Evolutionary conservation across 2,113 vertebrate genomes (phyloP), one percentile per base, ranked within the genome.

Genomic region (Amphiprion percula): DNA sequence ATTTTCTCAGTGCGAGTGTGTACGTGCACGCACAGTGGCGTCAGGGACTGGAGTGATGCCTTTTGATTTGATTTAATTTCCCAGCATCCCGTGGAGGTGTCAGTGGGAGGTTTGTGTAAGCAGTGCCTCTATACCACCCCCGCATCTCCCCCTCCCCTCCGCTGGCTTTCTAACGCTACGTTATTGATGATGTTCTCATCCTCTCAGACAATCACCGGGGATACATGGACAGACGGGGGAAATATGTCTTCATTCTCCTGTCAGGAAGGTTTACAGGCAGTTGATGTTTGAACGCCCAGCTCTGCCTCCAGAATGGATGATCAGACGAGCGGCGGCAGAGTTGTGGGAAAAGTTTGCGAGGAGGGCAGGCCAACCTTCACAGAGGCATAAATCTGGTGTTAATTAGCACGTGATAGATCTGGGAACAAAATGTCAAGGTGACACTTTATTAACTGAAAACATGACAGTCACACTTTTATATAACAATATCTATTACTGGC

Each of bases 171-270:
- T 39, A 74, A 72, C 55, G 21, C 74, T 76, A 21, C 17, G 68
- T 89, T 90, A 87, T 91, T 89, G 84, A 92, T 92, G 90, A 88
- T 82, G 58, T 76, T 68, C 79, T 86, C 81, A 81, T 86, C 88
- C 81, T 82, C 80, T 71, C 74, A 80, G 86, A 88, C 84, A 79
- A 87, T 88, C 83, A 70, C 74, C 59, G 10, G 83, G 81, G 87
- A 87, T 62, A 77, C 69, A 56, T 33, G 67, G 75, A 87, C 77
- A 83, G 84, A 88, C 67, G 67, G 70, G 74, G 88, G 85, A 88
- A 91, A 91, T 89, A 86, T 83, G 73, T 89, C 85, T 88, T 91
- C 74, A 82, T 90, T 85, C 68, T 73, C 44, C 84, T 85, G 89
- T 85, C 87, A 86, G 70, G 62, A 68, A 83, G 80, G 77, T 80